A percentile compares a stretch with the other conserved stretches of the same genome.
These are phyloP conservation scores for Tadarida brasiliensis DNA, from an alignment of 2,797 vertebrate genomes.

Conservation along the genomic window DNA sequence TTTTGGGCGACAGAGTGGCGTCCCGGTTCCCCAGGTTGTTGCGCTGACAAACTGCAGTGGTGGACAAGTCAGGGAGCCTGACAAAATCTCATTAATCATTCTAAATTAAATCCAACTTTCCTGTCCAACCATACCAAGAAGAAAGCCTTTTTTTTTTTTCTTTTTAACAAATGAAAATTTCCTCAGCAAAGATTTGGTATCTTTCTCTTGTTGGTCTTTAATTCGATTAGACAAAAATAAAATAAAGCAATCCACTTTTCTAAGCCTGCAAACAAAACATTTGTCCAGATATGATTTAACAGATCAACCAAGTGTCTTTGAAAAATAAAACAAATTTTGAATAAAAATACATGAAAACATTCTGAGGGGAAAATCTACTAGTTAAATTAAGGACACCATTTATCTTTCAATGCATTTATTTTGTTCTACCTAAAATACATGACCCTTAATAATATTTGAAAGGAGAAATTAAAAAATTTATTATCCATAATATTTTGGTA, in stretches of 20 bases:
- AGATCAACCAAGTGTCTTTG: constrained; percentile 57
- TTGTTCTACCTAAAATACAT: constrained; percentile 30
- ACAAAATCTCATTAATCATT: constrained; percentile 97
- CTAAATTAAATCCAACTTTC: constrained; percentile 94
- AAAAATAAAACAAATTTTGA: constrained; percentile 68
- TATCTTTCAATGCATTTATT: constrained; percentile 54
- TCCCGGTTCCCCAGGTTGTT: constrained; percentile 90
- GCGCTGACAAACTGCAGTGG: constrained; percentile 96
- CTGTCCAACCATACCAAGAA: constrained; percentile 86
- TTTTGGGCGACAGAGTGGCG: constrained; percentile 92
- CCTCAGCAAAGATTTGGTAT: constrained; percentile 82
- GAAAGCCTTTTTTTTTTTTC: constrained; percentile 87
- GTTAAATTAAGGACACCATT: constrained; percentile 17
- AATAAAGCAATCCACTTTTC: constrained; percentile 76
- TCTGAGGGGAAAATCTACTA: constrained; percentile 13
- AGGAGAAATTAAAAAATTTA: constrained; percentile 24
- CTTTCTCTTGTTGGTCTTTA: constrained; percentile 81
- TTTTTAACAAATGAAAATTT: constrained; percentile 89
- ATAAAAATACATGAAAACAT: constrained; percentile 61
- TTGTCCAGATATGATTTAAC: constrained; percentile 69
- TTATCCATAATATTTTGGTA: not conserved
- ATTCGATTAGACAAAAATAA: constrained; percentile 81
- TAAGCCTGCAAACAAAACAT: constrained; percentile 81
- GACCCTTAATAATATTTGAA: constrained; percentile 49
- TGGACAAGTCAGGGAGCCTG: constrained; percentile 91